Conservation (phyloP, 2,888 invertebrate genomes). For the Mesochorus sp. region DNA sequence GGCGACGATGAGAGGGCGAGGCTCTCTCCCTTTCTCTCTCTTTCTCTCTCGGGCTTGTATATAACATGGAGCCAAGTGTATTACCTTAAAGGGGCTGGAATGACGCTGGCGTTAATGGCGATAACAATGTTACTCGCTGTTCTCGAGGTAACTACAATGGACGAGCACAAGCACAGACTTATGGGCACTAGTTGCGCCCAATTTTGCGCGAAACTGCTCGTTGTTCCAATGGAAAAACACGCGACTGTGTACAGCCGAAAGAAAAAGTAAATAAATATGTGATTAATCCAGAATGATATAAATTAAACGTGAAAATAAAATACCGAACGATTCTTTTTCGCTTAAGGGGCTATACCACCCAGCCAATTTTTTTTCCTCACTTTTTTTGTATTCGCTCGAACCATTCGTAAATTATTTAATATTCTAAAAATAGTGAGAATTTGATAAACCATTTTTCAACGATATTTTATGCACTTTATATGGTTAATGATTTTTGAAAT, state of each 20-base stretch:
- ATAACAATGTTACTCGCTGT: conserved; percentile 77
- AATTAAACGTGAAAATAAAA: no score
- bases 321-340: no score
- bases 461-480: no score
- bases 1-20: background rate
- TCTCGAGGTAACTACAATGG: conserved; percentile 75
- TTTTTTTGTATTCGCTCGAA: no score
- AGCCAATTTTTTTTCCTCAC: no score
- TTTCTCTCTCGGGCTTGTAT: background rate
- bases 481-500: no score
- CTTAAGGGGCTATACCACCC: no score
- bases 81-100: conserved; percentile 78
- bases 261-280: background rate
- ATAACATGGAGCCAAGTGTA: conserved; percentile 24
- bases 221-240: conserved; percentile 71
- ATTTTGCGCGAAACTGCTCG: conserved; percentile 76
- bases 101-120: conserved; percentile 74
- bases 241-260: conserved; percentile 66
- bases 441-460: no score
- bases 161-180: conserved; percentile 74
- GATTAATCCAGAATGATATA: no score
- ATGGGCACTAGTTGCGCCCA: conserved; percentile 76
- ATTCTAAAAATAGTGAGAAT: no score
- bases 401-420: no score
- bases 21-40: no score